Conservation (phyloP, 2,113 vertebrate genomes). For the Electrona antarctica region DNA sequence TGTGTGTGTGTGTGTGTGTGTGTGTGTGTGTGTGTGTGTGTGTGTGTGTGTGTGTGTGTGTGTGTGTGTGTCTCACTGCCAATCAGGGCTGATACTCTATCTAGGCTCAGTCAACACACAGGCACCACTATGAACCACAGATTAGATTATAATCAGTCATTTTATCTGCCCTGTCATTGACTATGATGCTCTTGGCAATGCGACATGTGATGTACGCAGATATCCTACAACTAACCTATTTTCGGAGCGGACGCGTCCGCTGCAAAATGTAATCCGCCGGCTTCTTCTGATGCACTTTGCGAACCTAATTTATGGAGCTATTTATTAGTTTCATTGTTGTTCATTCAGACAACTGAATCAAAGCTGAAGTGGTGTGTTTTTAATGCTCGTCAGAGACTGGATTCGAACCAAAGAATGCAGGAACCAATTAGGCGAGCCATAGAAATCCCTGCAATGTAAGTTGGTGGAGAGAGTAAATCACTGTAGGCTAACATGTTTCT, state of each 20-base stretch:
- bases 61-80: not conserved
- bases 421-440: constrained; percentile 6
- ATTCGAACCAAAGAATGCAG: constrained; percentile 3
- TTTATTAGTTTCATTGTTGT: not conserved
- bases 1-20: constrained; percentile 2
- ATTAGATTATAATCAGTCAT: constrained; percentile 20
- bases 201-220: constrained; percentile 11
- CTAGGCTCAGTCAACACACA: constrained; percentile 19
- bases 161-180: constrained; percentile 15
- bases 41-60: not conserved
- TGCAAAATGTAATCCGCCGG: too few species aligned
- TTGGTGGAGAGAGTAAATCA: not conserved
- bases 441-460: too few species aligned
- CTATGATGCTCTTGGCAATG: not conserved
- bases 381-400: constrained; percentile 2
- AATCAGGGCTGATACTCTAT: constrained; percentile 8
- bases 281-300: not conserved
- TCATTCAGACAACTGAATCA: not conserved
- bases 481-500: not conserved
- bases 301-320: not conserved
- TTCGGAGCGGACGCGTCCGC: too few species aligned
- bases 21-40: not conserved
- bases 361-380: not conserved
- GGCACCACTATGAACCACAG: constrained; percentile 8
- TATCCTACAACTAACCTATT: not conserved